Percentiles rank a stretch among this genome's conserved stretches.
Conservation (phyloP, 2,113 vertebrate genomes). For the Seriola dumerili region DNA sequence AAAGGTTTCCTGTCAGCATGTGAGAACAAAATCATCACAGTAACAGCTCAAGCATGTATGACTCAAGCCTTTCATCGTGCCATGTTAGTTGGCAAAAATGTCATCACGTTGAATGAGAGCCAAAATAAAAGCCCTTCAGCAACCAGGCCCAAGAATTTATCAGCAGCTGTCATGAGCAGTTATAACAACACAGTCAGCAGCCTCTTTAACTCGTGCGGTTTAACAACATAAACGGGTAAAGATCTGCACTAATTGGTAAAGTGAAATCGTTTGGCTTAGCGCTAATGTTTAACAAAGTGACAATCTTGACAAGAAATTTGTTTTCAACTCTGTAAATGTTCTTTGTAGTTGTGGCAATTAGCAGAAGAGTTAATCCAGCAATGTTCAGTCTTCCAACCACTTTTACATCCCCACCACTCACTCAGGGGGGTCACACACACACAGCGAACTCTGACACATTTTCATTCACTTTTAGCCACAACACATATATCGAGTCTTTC, state of each 20-base stretch:
- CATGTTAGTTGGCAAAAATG: slow-evolving; percentile 39
- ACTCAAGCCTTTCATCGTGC: slow-evolving; percentile 54
- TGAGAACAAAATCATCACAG: slow-evolving; percentile 24
- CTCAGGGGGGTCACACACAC: not conserved
- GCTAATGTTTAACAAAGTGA: slow-evolving; percentile 2
- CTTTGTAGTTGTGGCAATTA: not conserved
- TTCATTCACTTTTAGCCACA: slow-evolving; percentile 11
- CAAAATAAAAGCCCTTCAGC: slow-evolving; percentile 44
- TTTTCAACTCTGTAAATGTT: not conserved
- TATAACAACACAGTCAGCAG: slow-evolving; percentile 4
- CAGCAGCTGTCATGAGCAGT: slow-evolving; percentile 44
- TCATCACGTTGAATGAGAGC: slow-evolving; percentile 37
- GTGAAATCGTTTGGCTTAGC: slow-evolving; percentile 1
- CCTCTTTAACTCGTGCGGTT: not conserved
- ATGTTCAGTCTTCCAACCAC: not conserved
- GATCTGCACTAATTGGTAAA: not conserved
- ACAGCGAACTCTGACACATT: not conserved
- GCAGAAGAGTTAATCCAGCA: not conserved
- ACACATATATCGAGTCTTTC: not conserved
- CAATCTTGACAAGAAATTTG: not conserved
- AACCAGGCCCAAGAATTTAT: slow-evolving; percentile 8
- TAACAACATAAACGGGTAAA: slow-evolving; percentile 10
- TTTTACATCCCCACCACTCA: not conserved
- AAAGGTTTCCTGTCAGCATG: slow-evolving; percentile 31
- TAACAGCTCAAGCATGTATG: slow-evolving; percentile 36